Percentiles rank a stretch among this genome's conserved stretches.
These are phyloP conservation scores for Siniperca knerii DNA, from an alignment of 2,113 vertebrate genomes.

Conservation along the genomic window DNA sequence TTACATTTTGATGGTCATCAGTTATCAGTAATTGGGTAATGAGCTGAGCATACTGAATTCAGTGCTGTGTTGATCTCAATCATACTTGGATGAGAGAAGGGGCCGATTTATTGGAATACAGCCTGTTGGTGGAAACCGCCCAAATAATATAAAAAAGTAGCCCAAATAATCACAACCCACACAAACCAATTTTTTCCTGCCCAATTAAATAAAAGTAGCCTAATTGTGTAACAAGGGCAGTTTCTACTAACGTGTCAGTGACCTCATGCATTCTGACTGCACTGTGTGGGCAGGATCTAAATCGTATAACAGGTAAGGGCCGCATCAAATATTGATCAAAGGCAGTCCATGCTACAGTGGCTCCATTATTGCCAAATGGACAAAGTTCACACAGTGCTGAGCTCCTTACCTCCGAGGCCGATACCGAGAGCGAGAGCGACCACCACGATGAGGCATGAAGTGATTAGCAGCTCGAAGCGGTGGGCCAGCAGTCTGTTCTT, in stretches of 20 bases:
- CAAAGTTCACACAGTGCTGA: not conserved
- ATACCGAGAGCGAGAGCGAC: constrained; percentile 69
- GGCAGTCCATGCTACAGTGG: not conserved
- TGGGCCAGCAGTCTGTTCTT: constrained; percentile 62
- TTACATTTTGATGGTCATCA: too few species aligned
- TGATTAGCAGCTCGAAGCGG: constrained; percentile 73
- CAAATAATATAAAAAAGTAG: too few species aligned
- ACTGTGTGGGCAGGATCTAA: not conserved
- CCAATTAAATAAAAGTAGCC: too few species aligned
- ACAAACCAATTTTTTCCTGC: too few species aligned
- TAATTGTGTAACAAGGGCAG: not conserved
- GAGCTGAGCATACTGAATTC: too few species aligned
- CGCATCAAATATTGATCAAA: constrained; percentile 60
- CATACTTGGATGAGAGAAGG: too few species aligned
- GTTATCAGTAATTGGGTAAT: too few species aligned
- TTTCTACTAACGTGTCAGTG: not conserved
- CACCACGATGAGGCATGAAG: constrained; percentile 42
- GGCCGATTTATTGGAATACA: too few species aligned
- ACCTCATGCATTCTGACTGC: not conserved
- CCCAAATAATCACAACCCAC: too few species aligned
- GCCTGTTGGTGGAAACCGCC: too few species aligned
- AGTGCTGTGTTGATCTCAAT: too few species aligned
- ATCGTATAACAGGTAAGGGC: constrained; percentile 37
- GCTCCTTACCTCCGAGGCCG: constrained; percentile 82
- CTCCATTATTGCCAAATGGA: constrained; percentile 10